A percentile compares a stretch with the other conserved stretches of the same genome.
Evolutionary conservation across 2,113 vertebrate species (phyloP).

Genomic region (Bos taurus): DNA sequence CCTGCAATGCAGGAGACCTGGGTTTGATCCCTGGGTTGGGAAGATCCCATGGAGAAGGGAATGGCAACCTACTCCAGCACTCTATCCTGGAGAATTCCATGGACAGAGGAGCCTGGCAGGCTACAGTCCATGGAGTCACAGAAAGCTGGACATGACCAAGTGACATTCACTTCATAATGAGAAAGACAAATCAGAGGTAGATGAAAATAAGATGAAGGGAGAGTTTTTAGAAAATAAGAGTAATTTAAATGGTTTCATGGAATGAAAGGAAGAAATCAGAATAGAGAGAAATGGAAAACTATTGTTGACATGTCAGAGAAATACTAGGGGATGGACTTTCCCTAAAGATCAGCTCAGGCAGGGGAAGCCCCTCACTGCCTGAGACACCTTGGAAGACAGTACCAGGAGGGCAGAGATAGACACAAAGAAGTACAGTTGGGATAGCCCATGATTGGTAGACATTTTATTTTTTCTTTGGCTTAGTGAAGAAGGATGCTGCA

Average conservation of each 20-base stretch:
- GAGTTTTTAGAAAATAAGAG: background rate
- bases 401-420: background rate
- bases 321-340: background rate
- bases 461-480: background rate
- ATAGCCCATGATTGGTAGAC: background rate
- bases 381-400: background rate
- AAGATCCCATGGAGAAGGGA: background rate
- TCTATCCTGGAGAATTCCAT: background rate
- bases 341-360: background rate
- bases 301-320: background rate
- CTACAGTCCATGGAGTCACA: background rate
- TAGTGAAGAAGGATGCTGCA: background rate
- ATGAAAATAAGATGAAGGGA: background rate
- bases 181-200: background rate
- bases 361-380: background rate
- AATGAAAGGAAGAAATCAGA: background rate
- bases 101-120: background rate
- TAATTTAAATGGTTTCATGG: background rate
- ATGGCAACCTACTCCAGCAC: background rate
- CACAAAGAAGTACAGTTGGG: background rate
- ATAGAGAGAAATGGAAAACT: background rate
- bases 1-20: background rate
- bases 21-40: background rate
- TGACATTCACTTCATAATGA: background rate
- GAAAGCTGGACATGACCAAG: accelerated